Percentiles rank a stretch among this genome's conserved stretches.
These are phyloP conservation scores for Hesperia comma DNA, from an alignment of 2,888 invertebrate genomes.

Conservation along the genomic window DNA sequence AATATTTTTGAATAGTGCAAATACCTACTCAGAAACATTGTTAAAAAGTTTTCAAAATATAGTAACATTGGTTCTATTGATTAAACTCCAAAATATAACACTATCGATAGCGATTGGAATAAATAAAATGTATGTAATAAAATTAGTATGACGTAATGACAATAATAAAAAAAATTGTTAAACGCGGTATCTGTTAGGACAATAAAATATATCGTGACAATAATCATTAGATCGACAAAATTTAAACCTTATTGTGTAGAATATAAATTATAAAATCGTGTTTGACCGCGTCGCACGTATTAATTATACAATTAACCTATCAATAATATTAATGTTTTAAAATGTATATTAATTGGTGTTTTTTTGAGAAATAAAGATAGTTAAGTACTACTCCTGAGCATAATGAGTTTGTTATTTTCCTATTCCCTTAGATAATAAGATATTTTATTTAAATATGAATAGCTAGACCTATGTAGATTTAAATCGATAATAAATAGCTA, in stretches of 20 bases:
- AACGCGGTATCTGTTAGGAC: conserved; percentile 46
- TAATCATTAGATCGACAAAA: conserved; percentile 37
- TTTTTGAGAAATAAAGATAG: conserved; percentile 81
- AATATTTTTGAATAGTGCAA: conserved; percentile 12
- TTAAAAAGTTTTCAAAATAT: not conserved
- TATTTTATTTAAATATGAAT: no score
- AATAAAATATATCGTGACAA: conserved; percentile 40
- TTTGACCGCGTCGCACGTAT: conserved; percentile 53
- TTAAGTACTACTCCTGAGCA: conserved; percentile 77
- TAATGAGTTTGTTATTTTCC: conserved; percentile 61
- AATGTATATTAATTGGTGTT: conserved; percentile 79
- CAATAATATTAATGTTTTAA: conserved; percentile 70
- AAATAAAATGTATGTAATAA: conserved; percentile 14
- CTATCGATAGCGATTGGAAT: conserved; percentile 10
- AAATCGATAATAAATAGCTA: no score
- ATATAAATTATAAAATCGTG: conserved; percentile 38
- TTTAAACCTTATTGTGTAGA: conserved; percentile 33
- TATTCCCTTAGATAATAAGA: not conserved
- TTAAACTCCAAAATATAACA: not conserved
- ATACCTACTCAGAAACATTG: not conserved
- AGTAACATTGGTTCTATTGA: not conserved
- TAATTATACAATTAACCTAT: conserved; percentile 65
- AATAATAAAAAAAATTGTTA: conserved; percentile 37
- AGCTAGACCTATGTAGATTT: no score
- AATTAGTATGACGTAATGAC: conserved; percentile 22